These are phyloP conservation scores for Phragmatobia fuliginosa DNA, from an alignment of 2,888 invertebrate species.

Conservation along the genomic window DNA sequence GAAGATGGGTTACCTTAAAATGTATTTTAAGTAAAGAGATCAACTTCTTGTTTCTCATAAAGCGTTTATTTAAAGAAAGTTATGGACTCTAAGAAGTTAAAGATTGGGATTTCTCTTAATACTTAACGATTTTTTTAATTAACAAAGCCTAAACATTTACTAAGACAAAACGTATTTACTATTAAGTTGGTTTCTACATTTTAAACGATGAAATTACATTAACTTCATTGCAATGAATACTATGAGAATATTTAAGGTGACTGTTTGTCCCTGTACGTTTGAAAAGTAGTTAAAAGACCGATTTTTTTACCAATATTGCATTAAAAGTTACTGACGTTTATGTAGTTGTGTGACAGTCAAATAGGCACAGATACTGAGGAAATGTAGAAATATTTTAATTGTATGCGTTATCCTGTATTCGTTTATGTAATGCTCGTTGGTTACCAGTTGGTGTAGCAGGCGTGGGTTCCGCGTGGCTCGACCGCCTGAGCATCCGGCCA, in stretches of 20 bases:
- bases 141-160: background rate
- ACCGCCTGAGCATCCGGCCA: conserved; percentile 51
- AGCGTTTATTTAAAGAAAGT: background rate
- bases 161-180: background rate
- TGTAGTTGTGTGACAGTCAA: conserved; percentile 39
- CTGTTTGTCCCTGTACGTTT: background rate
- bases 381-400: conserved; percentile 45
- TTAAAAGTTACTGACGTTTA: conserved; percentile 37
- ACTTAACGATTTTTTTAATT: background rate
- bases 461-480: conserved; percentile 39
- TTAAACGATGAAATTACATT: background rate
- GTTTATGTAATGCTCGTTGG: conserved; percentile 44
- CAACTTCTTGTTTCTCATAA: background rate
- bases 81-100: background rate
- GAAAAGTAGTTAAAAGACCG: too few species aligned
- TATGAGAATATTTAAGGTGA: background rate
- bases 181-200: background rate
- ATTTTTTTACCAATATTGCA: conserved; percentile 26
- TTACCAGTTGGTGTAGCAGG: conserved; percentile 27
- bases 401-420: conserved; percentile 41
- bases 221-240: background rate
- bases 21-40: background rate
- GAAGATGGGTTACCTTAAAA: background rate
- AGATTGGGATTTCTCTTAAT: background rate
- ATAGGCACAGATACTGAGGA: conserved; percentile 34